A percentile compares a stretch with the other conserved stretches of the same genome.
Evolutionary conservation across 2,888 invertebrate genomes (phyloP).

Genomic region (Phengaris alcon): DNA sequence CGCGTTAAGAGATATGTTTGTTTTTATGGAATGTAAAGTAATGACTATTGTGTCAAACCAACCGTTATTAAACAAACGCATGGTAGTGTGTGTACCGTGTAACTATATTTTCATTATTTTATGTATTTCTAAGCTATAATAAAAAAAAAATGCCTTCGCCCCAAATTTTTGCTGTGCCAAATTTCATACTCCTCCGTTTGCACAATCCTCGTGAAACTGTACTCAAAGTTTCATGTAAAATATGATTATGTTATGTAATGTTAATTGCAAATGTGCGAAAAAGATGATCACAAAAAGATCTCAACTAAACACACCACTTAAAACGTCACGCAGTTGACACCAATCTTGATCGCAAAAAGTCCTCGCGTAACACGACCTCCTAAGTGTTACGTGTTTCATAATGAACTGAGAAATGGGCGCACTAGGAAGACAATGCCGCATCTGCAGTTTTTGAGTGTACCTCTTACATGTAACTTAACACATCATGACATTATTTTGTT

Average conservation of each 20-base stretch:
- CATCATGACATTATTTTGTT: slow-evolving; percentile 19
- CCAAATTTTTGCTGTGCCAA: too few species aligned
- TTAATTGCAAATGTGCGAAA: background rate
- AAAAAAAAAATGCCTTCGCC: too few species aligned
- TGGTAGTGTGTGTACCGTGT: too few species aligned
- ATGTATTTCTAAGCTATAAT: too few species aligned
- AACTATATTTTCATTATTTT: too few species aligned
- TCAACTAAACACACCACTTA: background rate
- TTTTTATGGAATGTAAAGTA: too few species aligned
- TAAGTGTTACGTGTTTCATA: background rate
- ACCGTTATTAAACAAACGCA: too few species aligned
- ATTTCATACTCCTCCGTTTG: too few species aligned
- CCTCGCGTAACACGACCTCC: background rate
- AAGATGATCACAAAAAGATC: background rate
- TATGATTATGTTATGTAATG: background rate
- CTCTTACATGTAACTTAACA: background rate
- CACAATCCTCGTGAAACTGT: too few species aligned
- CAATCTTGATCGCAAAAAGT: slow-evolving; percentile 7
- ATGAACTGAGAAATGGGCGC: slow-evolving; percentile 4
- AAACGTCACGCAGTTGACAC: slow-evolving; percentile 6
- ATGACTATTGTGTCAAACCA: too few species aligned
- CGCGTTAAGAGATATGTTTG: too few species aligned
- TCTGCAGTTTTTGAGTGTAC: slow-evolving; percentile 21
- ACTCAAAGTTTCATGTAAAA: too few species aligned
- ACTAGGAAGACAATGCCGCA: slow-evolving; percentile 4